Evolutionary conservation across 2,113 vertebrate species (phyloP).

Genomic region (Megaptera novaeangliae): DNA sequence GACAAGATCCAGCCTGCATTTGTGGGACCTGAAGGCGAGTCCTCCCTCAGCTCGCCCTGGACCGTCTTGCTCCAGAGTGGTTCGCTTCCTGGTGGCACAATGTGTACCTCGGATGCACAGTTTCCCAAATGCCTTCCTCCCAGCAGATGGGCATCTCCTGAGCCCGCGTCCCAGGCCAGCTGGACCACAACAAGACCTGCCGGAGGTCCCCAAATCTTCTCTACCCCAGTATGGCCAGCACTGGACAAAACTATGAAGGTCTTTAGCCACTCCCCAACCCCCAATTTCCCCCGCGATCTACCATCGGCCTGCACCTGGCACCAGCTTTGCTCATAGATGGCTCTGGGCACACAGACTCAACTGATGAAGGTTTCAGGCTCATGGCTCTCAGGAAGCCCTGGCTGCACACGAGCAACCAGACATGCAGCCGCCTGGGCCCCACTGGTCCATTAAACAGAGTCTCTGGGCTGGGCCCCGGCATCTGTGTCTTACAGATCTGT

Average conservation of each 20-base stretch:
- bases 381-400: not conserved
- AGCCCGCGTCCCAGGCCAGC: not conserved
- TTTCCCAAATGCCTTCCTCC: not conserved
- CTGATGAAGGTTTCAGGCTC: no score
- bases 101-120: fast-evolving
- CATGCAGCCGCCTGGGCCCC: not conserved
- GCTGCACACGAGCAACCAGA: not conserved
- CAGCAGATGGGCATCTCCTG: no score
- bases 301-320: fast-evolving
- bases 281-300: no score
- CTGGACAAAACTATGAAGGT: not conserved
- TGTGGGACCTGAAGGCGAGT: not conserved
- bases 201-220: fast-evolving
- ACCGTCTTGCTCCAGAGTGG: not conserved
- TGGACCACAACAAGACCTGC: not conserved
- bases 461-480: not conserved
- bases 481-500: no score
- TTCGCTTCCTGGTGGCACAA: fast-evolving
- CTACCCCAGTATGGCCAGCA: fast-evolving
- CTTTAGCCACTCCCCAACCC: not conserved
- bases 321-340: not conserved
- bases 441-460: not conserved
- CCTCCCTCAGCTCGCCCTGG: not conserved
- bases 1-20: not conserved
- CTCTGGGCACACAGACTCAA: not conserved